Conservation (phyloP, 1,140 invertebrate species). For the Rhagoletis pomonella region DNA sequence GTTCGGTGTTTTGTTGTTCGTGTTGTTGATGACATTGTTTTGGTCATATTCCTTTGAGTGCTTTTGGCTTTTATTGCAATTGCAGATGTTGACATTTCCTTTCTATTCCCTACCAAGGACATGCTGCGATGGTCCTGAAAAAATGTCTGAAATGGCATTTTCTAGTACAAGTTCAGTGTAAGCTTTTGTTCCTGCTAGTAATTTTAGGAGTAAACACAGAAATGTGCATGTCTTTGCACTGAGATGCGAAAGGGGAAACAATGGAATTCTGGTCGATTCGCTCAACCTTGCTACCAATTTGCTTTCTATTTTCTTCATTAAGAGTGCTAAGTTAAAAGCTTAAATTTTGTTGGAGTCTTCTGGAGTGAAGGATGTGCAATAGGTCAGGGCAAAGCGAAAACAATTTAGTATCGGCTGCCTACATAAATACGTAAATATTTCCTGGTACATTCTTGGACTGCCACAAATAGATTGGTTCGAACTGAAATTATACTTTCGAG, state of each 20-base stretch:
- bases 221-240: background rate
- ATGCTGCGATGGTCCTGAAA: background rate
- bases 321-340: background rate
- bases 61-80: constrained; percentile 39
- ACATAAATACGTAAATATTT: no score
- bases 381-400: background rate
- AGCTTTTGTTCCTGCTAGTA: background rate
- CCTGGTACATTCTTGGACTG: no score
- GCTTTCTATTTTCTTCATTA: constrained; percentile 14
- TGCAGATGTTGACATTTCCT: constrained; percentile 24
- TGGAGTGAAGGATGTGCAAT: background rate
- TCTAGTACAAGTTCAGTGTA: background rate
- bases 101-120: constrained; percentile 3
- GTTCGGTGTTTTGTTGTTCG: background rate
- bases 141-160: constrained; percentile 28
- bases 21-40: constrained; percentile 29
- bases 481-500: no score
- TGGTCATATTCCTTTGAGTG: constrained; percentile 20
- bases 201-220: background rate
- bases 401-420: no score
- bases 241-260: background rate
- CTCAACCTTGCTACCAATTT: background rate
- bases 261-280: background rate
- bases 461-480: no score
- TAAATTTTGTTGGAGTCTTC: background rate